Evolutionary conservation across 2,888 invertebrate genomes (phyloP).

Genomic region (Syrista parreyssii): DNA sequence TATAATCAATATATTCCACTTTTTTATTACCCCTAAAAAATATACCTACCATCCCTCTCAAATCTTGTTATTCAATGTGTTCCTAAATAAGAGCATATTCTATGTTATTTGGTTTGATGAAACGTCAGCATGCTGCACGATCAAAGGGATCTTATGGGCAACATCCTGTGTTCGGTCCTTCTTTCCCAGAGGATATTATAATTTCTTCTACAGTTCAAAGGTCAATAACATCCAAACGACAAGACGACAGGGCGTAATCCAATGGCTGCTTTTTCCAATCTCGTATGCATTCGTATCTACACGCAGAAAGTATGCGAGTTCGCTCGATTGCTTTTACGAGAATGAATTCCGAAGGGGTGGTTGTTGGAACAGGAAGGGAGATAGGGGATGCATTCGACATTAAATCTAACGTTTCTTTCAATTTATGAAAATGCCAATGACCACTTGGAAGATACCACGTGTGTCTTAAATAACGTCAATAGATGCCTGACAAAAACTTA

Average conservation of each 20-base stretch:
- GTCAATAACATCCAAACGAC: background rate
- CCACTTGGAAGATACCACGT: background rate
- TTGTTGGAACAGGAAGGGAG: background rate
- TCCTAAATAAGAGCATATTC: background rate
- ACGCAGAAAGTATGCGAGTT: background rate
- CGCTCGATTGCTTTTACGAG: background rate
- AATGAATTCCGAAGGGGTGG: background rate
- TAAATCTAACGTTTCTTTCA: background rate
- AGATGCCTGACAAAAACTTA: background rate
- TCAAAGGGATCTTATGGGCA: background rate
- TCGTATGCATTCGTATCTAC: background rate
- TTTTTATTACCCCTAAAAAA: background rate
- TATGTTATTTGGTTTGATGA: background rate
- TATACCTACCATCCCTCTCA: background rate
- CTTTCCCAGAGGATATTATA: background rate
- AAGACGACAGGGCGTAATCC: background rate
- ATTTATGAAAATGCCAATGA: background rate
- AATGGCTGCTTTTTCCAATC: background rate
- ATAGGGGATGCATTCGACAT: background rate
- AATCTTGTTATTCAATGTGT: background rate
- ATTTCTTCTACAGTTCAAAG: background rate
- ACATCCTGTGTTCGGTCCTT: background rate
- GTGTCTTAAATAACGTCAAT: background rate
- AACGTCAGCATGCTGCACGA: background rate
- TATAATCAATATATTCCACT: too few species aligned